phyloP scores from a whole-genome alignment of 2,888 invertebrate species.

The Lithophane socia region DNA sequence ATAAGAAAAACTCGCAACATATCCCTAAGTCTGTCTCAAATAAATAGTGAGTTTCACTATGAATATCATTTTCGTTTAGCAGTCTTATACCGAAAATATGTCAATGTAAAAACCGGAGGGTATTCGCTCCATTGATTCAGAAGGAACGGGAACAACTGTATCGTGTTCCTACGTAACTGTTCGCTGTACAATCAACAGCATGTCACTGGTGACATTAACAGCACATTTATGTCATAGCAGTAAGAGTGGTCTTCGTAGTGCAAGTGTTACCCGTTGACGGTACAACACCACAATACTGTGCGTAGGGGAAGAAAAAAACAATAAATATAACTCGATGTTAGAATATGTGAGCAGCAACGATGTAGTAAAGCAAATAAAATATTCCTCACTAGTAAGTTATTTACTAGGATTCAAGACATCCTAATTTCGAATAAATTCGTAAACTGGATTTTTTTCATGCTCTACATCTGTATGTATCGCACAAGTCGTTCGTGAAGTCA shows the following conservation, averaged over 20 bases:
- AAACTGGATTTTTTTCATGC: conserved; percentile 11
- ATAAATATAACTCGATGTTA: conserved; percentile 19
- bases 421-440: conserved; percentile 22
- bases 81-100: conserved; percentile 59
- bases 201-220: neutral
- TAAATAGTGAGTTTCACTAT: conserved; percentile 63
- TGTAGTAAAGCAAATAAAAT: conserved; percentile 11
- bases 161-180: conserved; percentile 38
- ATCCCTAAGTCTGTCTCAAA: conserved; percentile 48
- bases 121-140: conserved; percentile 56
- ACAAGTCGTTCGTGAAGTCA: conserved; percentile 43
- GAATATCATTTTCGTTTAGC: conserved; percentile 63
- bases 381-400: conserved; percentile 9
- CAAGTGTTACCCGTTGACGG: neutral
- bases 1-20: conserved; percentile 61
- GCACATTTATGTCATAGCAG: neutral
- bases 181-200: conserved; percentile 11
- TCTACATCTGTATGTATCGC: conserved; percentile 28
- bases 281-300: conserved; percentile 4
- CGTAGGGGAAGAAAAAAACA: neutral
- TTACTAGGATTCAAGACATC: neutral
- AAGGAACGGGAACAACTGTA: conserved; percentile 45
- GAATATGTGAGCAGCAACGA: conserved; percentile 3
- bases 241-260: neutral
- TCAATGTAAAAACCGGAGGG: conserved; percentile 56